phyloP scores from a whole-genome alignment of 2,113 vertebrate species.

The Eclectus roratus region DNA sequence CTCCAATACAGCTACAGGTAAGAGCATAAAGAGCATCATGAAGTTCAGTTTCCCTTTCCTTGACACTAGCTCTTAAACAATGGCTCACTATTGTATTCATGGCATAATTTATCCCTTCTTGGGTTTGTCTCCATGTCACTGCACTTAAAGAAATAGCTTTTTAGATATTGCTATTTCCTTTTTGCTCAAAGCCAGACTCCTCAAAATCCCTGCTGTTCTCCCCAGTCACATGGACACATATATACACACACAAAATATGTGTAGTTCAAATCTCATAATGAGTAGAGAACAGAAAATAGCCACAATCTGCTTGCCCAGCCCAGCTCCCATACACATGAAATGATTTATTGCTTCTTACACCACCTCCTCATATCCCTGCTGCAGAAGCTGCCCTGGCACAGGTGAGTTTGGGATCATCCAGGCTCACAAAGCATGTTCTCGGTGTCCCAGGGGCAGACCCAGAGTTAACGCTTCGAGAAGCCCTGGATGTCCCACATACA shows the following conservation, averaged over 20 bases:
- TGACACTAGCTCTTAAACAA: not conserved
- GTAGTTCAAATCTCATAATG: not conserved
- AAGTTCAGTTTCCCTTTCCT: not conserved
- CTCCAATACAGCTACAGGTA: not conserved
- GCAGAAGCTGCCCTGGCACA: not conserved
- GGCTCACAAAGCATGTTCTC: not conserved
- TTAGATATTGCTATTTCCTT: not conserved
- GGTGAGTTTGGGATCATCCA: fast-evolving
- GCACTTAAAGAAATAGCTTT: not conserved
- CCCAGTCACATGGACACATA: not conserved
- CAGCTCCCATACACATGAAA: not conserved
- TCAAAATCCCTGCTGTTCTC: not conserved
- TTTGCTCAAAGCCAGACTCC: not conserved
- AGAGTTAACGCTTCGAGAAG: fast-evolving
- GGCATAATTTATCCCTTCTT: not conserved
- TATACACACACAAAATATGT: not conserved
- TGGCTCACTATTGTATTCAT: not conserved
- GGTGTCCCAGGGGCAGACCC: fast-evolving
- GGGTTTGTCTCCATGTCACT: not conserved
- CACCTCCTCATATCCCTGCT: not conserved
- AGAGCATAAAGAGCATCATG: not conserved
- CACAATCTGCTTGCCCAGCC: not conserved
- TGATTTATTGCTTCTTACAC: not conserved
- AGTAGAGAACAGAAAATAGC: not conserved
- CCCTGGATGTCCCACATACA: not conserved